Conservation (phyloP, 2,888 invertebrate genomes). For the Ryuthela nishihirai region DNA sequence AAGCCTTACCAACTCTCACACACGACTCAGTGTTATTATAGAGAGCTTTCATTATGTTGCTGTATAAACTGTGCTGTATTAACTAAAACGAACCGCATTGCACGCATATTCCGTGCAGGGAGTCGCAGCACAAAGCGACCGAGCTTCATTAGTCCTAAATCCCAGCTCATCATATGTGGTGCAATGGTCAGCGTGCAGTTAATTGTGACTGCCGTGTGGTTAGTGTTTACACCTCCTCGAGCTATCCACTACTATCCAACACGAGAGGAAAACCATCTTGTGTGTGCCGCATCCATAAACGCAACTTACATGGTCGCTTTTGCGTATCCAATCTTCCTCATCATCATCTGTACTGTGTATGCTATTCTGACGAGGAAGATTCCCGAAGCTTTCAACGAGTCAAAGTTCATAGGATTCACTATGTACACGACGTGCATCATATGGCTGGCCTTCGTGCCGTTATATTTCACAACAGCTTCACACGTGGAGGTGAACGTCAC, state of each 20-base stretch:
- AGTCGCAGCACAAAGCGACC: conserved; percentile 52
- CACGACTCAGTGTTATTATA: too few relatives aligned
- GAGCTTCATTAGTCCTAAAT: conserved; percentile 53
- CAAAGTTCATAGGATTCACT: conserved; percentile 58
- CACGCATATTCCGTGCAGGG: conserved; percentile 46
- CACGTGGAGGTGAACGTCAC: conserved; percentile 77
- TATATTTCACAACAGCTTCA: conserved; percentile 61
- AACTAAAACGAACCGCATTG: conserved; percentile 51
- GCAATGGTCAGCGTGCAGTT: conserved; percentile 49
- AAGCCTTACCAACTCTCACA: too few relatives aligned
- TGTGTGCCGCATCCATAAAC: conserved; percentile 83
- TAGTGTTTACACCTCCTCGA: conserved; percentile 81
- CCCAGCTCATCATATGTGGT: conserved; percentile 53
- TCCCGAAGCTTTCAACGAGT: conserved; percentile 55
- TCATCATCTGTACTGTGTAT: conserved; percentile 62
- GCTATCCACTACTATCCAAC: conserved; percentile 89
- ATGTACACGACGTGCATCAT: conserved; percentile 87
- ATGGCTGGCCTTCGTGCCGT: conserved; percentile 54
- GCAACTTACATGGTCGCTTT: conserved; percentile 64
- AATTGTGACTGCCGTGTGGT: conserved; percentile 85
- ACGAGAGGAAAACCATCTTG: conserved; percentile 85
- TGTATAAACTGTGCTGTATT: conserved; percentile 53
- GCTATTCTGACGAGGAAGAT: conserved; percentile 53
- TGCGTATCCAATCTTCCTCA: conserved; percentile 87
- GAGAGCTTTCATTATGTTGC: too few relatives aligned